A percentile compares a stretch with the other conserved stretches of the same genome.
These are phyloP conservation scores for Alosa alosa DNA, from an alignment of 2,113 vertebrate genomes.

Conservation along the genomic window DNA sequence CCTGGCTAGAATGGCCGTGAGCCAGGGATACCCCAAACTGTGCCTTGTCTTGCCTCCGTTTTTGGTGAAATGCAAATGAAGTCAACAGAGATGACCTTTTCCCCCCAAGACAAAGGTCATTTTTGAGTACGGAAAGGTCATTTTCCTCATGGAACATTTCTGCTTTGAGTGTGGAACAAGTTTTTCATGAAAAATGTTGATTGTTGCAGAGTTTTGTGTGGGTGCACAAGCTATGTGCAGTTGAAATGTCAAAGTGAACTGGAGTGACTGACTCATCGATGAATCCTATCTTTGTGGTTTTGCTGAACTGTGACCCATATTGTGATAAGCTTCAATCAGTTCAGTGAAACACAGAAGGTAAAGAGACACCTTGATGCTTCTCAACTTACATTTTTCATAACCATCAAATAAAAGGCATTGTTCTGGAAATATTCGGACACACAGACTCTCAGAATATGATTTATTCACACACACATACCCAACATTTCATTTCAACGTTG, in stretches of 20 bases:
- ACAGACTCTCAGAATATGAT: background rate
- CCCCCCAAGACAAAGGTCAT: background rate
- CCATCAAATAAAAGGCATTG: background rate
- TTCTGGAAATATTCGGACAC: background rate
- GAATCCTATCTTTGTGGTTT: conserved; percentile 5
- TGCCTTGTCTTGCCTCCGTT: background rate
- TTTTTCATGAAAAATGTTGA: background rate
- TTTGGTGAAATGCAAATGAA: background rate
- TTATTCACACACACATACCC: background rate
- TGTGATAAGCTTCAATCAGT: conserved; percentile 44
- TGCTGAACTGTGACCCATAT: conserved; percentile 2
- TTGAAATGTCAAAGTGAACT: background rate
- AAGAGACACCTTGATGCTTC: background rate
- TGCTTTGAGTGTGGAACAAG: background rate
- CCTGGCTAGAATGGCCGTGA: background rate
- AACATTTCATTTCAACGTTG: background rate
- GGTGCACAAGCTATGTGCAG: background rate
- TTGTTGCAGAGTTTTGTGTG: conserved; percentile 5
- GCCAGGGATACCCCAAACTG: background rate
- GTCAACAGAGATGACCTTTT: background rate
- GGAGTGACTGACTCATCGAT: background rate
- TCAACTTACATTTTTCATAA: background rate
- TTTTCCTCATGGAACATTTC: conserved; percentile 15
- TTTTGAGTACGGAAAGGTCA: background rate
- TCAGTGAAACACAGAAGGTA: background rate